Evolutionary conservation across 1,140 invertebrate species (phyloP).

Genomic region (Neodiprion pinetum): DNA sequence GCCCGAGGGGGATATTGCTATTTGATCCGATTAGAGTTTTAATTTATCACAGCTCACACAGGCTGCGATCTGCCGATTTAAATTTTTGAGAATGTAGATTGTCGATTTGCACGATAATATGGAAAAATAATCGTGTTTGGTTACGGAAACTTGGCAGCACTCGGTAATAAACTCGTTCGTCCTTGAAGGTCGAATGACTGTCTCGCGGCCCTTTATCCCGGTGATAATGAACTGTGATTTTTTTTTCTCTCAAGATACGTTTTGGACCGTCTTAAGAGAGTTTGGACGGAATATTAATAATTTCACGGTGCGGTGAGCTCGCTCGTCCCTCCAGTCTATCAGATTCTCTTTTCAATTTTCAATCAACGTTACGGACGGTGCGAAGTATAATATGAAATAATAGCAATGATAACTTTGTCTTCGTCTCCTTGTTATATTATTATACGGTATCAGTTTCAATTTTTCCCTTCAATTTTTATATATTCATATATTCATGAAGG

Average conservation of each 20-base stretch:
- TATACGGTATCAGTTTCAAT: not conserved
- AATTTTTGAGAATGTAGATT: not conserved
- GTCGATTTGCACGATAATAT: not conserved
- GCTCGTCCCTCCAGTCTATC: not conserved
- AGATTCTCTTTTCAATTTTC: slow-evolving; percentile 5
- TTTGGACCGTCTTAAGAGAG: not conserved
- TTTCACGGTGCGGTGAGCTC: not conserved
- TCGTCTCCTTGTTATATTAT: not conserved
- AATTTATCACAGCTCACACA: not conserved
- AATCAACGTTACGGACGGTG: not conserved
- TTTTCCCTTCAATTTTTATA: too few relatives aligned
- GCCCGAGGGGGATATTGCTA: not conserved
- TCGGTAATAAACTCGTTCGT: not conserved
- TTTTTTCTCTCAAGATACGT: not conserved
- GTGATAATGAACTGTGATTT: not conserved
- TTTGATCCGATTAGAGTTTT: not conserved
- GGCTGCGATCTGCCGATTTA: not conserved
- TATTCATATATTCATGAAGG: too few relatives aligned
- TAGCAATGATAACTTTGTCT: not conserved
- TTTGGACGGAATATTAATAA: not conserved
- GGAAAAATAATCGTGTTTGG: not conserved
- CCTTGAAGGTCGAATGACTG: not conserved
- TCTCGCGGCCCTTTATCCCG: not conserved
- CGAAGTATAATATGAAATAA: not conserved
- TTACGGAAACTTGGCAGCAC: not conserved